Base-by-base conservation (phyloP, 1,140 invertebrate species). In the Rhyacophila brunnea region DNA sequence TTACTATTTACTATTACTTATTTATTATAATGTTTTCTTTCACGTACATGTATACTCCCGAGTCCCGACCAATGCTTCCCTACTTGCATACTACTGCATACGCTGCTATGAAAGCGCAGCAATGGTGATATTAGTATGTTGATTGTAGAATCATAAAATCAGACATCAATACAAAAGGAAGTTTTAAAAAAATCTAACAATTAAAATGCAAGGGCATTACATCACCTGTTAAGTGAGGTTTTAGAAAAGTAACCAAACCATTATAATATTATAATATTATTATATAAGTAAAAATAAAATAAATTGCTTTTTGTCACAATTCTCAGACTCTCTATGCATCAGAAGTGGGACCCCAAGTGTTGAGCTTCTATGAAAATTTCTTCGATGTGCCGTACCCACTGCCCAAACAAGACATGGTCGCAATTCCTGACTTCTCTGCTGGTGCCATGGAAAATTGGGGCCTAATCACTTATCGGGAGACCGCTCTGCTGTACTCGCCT, bases 401-500 rank as follows among this genome's bases (percentile, higher is more conserved):
- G 7, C 75, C 77, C 0, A 85, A 83, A 68, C 77, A 82, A 62
- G 85, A 90, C 72, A 84, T 89, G 78, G 79, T 88, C 32, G 85
- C 87, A 14, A 81, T 90, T 48, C 88, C 88, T 1, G 86, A 89
- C 73, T 89, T 89, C 74, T 77, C 80, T 10, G 82, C 86, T 1
- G 89, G 89, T 0, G 91, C 89, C 9, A 92, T 92, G 89, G 90
- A 94, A 74, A 91, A 91, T 67, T 85, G 84, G 84, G 84, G 84
- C 1, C 68, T 85, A 17, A 79, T 85, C 60, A 85, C 83, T 0
- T 85, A 83, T 61, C 69, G 83, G 40, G 83, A 85, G 73, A 87
- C 84, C 0, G 81, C 83, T 0, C 70, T 95, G 58, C 74, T 96
- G 1, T 90, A 85, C 65, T 86, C 92, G 68, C 79, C 81, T 7